Base-by-base conservation (phyloP, 2,888 invertebrate species). In the Drosophila planitibia region DNA sequence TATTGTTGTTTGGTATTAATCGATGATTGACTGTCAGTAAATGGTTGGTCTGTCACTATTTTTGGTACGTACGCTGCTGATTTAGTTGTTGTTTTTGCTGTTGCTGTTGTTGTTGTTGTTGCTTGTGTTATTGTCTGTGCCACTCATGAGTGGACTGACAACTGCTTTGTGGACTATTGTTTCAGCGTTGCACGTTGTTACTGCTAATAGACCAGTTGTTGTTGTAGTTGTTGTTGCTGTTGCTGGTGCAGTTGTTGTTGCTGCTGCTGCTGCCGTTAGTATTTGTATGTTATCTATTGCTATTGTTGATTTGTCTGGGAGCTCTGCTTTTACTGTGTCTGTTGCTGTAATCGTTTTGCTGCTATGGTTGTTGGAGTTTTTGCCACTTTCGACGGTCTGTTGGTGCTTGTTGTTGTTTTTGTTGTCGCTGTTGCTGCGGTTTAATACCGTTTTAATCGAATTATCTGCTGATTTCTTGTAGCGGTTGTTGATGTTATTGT, bases 151-250 rank as follows among this genome's bases (percentile, higher is more conserved):
- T 63, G 65, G 53, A 59, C 54, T 62, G 51, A 39, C 63, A 68
- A 53, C 79, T 62, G 52, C 61, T 52, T 25, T 53, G 4, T 74
- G 62, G 78, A 75, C 80, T 80, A 75, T 75, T 61, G 64, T 44
- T 68, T 47, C 44, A 65, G 70, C 61, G 44, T 57, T 73, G 33
- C 35, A 54, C 63, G n/a, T 55, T 54, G 52, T 65, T 53, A 37
- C 49, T 55, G 54, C n/a, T 63, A 60, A 16, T 22, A 28, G 35
- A 39, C 25, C 52, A 28, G 22, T 67, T 67, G 44, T 12, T 37
- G 37, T 19, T 41, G n/a, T n/a, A 12, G 41, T 4, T 44, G 12
- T 5, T 44, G 53, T 49, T 61, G 35, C 25, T 37, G 52, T 19
- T 35, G n/a, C 16, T 51, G 58, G 9, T 71, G 57, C 57, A 61